These are phyloP conservation scores for Drosophila triauraria DNA, from an alignment of 1,140 invertebrate species.

Conservation along the genomic window DNA sequence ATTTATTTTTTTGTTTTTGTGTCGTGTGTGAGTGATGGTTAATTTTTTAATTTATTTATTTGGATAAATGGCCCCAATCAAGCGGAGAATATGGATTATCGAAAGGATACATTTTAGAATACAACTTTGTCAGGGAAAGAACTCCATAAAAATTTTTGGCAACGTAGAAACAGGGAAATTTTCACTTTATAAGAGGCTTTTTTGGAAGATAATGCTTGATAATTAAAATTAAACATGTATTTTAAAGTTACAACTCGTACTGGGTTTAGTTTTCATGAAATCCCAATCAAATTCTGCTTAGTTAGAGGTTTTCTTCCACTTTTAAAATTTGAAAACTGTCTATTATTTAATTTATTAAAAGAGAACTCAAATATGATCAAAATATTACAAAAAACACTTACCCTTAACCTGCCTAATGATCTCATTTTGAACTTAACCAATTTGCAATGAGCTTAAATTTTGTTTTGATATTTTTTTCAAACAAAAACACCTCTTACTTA, in stretches of 20 bases:
- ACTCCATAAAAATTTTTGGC: too few species aligned
- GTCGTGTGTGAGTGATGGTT: slow-evolving; percentile 11
- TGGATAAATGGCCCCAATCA: background rate
- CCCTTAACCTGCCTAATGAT: background rate
- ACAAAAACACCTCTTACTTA: too few species aligned
- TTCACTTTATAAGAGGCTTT: background rate
- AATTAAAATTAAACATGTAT: too few species aligned
- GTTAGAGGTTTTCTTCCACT: too few species aligned
- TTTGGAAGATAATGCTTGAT: too few species aligned
- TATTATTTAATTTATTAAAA: background rate
- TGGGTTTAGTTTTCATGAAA: too few species aligned
- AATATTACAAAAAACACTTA: background rate
- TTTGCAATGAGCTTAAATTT: background rate
- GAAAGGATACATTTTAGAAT: slow-evolving; percentile 10
- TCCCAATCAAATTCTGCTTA: too few species aligned
- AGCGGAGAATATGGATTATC: slow-evolving; percentile 25
- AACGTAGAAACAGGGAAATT: too few species aligned
- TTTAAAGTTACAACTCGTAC: too few species aligned
- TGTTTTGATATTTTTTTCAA: background rate
- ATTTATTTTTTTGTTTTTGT: slow-evolving; percentile 20
- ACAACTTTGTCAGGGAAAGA: background rate
- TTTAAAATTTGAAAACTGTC: too few species aligned
- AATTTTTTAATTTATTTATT: background rate
- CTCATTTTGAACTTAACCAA: background rate
- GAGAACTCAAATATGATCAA: too few species aligned